A percentile compares a stretch with the other conserved stretches of the same genome.
Conservation (phyloP, 2,888 invertebrate species). For the Dicyrtoma fusca region DNA sequence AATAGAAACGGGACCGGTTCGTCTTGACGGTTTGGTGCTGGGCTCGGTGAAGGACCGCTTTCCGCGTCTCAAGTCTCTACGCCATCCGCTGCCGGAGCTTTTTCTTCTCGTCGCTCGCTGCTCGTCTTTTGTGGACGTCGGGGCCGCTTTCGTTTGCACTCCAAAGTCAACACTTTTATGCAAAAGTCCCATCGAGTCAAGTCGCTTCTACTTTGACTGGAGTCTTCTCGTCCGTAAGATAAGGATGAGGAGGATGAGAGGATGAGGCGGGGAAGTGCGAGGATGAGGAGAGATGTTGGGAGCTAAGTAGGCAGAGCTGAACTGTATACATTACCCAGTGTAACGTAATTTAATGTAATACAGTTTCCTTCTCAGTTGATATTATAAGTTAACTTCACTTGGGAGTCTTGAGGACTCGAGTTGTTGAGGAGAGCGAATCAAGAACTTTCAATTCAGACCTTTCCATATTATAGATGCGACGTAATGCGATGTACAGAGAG, state of each 20-base stretch:
- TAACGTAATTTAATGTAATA: too few relatives aligned
- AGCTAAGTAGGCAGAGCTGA: too few relatives aligned
- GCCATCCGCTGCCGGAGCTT: neutral
- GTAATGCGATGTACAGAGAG: neutral
- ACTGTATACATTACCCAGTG: too few relatives aligned
- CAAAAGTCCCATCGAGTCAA: conserved; percentile 35
- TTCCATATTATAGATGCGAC: neutral
- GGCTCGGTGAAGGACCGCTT: neutral
- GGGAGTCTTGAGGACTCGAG: neutral
- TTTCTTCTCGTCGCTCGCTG: neutral
- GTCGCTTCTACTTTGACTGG: conserved; percentile 28
- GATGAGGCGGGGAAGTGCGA: neutral
- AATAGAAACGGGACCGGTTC: too few relatives aligned
- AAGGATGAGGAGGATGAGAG: conserved; percentile 6
- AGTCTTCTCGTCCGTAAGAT: conserved; percentile 35
- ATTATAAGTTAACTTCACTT: neutral
- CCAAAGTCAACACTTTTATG: conserved; percentile 46
- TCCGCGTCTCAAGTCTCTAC: too few relatives aligned
- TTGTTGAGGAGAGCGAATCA: conserved; percentile 12
- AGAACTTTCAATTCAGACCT: conserved; percentile 10
- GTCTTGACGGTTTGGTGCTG: too few relatives aligned
- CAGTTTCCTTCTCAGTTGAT: neutral
- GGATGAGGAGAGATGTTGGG: neutral
- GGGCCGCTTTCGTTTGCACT: conserved; percentile 28
- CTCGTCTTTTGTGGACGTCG: conserved; percentile 6